These are phyloP conservation scores for Hylaea fasciaria DNA, from an alignment of 2,888 invertebrate species.

Conservation along the genomic window DNA sequence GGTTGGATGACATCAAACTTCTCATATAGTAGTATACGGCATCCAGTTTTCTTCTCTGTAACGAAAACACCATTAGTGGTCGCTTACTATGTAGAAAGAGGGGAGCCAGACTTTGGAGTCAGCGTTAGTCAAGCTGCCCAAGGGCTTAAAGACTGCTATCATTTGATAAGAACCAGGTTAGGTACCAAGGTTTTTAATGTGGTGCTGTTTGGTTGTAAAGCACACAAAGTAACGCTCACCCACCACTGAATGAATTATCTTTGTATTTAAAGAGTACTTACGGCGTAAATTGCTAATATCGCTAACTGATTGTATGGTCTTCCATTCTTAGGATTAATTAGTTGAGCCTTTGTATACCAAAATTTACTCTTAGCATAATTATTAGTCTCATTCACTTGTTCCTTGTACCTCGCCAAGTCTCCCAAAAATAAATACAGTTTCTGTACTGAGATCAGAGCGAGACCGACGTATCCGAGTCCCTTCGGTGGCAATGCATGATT, in stretches of 20 bases:
- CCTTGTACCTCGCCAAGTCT: conserved; percentile 95
- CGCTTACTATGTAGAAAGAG: not conserved
- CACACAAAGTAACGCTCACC: too few relatives aligned
- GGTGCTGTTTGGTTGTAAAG: too few relatives aligned
- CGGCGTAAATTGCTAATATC: conserved; percentile 92
- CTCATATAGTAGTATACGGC: conserved; percentile 99
- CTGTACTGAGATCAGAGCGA: conserved; percentile 94
- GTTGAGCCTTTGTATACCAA: conserved; percentile 97
- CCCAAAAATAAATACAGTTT: conserved; percentile 95
- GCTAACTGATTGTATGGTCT: conserved; percentile 98
- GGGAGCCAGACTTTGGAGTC: too few relatives aligned
- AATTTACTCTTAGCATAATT: conserved; percentile 90
- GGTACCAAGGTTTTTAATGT: too few relatives aligned
- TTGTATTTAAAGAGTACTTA: conserved; percentile 73
- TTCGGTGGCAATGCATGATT: conserved; percentile 86
- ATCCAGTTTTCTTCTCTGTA: conserved; percentile 95
- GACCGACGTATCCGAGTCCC: conserved; percentile 87
- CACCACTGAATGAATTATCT: not conserved
- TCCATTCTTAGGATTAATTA: conserved; percentile 97
- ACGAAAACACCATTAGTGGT: conserved; percentile 48
- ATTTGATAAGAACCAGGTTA: too few relatives aligned
- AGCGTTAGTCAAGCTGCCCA: too few relatives aligned
- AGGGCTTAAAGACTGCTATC: too few relatives aligned
- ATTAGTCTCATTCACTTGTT: conserved; percentile 91
- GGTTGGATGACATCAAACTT: conserved; percentile 97